Percentiles rank a stretch among this genome's conserved stretches.
phyloP scores from a whole-genome alignment of 2,888 invertebrate species.

The Unio pictorum region DNA sequence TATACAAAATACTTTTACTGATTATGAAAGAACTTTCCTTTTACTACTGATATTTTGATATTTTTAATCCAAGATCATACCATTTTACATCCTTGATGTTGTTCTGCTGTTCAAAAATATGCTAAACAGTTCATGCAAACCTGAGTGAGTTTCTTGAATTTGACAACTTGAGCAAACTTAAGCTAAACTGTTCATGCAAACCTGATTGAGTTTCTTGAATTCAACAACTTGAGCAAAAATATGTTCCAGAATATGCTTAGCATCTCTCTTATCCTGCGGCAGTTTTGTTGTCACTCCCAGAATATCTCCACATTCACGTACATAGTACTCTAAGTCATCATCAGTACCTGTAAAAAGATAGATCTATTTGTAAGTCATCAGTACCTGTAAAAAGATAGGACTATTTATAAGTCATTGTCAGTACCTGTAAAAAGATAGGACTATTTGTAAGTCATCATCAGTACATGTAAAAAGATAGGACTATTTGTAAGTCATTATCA shows the following conservation, averaged over 20 bases:
- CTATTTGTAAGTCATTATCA: conserved; percentile 80
- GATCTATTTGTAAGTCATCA: not conserved
- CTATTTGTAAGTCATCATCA: not conserved
- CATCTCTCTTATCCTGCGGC: conserved; percentile 70
- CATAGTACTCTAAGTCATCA: conserved; percentile 90
- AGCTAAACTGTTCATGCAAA: conserved; percentile 21
- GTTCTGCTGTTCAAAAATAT: not conserved
- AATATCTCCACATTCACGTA: conserved; percentile 90
- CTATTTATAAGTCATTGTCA: not conserved
- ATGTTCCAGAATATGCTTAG: conserved; percentile 81
- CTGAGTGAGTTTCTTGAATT: conserved; percentile 82
- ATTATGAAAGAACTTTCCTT: too few relatives aligned
- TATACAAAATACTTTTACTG: too few relatives aligned
- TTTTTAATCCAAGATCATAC: not conserved
- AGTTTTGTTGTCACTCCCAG: conserved; percentile 76
- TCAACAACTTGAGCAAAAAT: conserved; percentile 85
- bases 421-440: not conserved
- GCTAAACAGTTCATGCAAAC: conserved; percentile 33
- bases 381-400: not conserved
- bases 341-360: conserved; percentile 75
- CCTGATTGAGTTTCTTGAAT: conserved; percentile 81
- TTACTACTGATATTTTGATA: not conserved
- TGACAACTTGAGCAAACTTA: conserved; percentile 84
- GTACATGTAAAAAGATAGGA: not conserved
- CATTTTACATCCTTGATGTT: not conserved